phyloP scores from a whole-genome alignment of 1,140 invertebrate genomes.

The Araneus ventricosus region DNA sequence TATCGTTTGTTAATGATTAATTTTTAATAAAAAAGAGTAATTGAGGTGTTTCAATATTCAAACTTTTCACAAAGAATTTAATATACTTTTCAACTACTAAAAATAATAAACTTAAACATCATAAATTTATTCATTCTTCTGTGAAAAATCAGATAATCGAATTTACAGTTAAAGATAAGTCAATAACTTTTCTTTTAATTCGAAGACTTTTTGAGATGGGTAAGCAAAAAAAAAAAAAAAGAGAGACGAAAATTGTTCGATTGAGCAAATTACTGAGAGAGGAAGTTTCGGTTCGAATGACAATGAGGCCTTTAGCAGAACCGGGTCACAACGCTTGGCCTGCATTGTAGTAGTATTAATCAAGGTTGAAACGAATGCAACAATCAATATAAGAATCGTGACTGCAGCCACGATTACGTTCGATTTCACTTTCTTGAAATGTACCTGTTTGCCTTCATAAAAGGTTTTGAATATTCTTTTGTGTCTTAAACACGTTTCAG shows the following conservation, averaged over 20 bases:
- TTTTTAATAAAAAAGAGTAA: too few relatives aligned
- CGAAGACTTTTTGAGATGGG: too few relatives aligned
- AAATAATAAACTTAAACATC: too few relatives aligned
- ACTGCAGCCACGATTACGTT: not conserved
- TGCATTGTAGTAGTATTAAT: not conserved
- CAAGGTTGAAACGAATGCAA: not conserved
- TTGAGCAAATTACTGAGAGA: not conserved
- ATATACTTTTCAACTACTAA: too few relatives aligned
- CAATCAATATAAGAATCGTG: constrained; percentile 3
- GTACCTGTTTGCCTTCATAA: not conserved
- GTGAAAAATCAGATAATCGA: too few relatives aligned
- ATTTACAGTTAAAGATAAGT: too few relatives aligned
- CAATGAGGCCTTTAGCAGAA: not conserved
- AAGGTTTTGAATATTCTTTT: not conserved
- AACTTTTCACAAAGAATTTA: too few relatives aligned
- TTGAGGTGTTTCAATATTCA: too few relatives aligned
- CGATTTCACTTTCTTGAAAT: not conserved
- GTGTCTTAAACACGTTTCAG: not conserved
- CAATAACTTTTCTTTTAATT: too few relatives aligned
- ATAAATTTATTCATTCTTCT: too few relatives aligned
- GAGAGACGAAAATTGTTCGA: not conserved
- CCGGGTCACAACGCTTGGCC: not conserved
- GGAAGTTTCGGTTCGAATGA: not conserved
- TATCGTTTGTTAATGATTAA: too few relatives aligned
- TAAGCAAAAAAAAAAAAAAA: too few relatives aligned